These are phyloP conservation scores for Drosophila miranda DNA, from an alignment of 1,140 invertebrate species.

Conservation along the genomic window DNA sequence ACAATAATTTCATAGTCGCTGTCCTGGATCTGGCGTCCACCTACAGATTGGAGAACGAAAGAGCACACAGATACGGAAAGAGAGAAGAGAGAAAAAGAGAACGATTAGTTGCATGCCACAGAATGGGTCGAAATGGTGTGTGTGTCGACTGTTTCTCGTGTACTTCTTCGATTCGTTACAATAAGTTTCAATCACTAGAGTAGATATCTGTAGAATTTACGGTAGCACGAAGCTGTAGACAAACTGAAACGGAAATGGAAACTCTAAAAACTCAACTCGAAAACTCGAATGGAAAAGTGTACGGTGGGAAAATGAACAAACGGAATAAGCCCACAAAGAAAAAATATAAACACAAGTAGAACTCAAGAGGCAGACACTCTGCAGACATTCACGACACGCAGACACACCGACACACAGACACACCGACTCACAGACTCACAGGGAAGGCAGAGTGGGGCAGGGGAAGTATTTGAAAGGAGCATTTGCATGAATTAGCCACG, in stretches of 20 bases:
- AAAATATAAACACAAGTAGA: neutral
- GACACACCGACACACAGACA: conserved; percentile 5
- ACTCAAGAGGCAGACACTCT: no score
- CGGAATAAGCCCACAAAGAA: conserved; percentile 6
- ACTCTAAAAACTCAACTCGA: conserved; percentile 1
- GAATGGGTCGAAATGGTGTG: no score
- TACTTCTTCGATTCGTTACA: conserved; percentile 14
- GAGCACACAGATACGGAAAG: neutral
- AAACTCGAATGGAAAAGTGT: neutral
- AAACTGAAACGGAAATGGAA: conserved; percentile 16
- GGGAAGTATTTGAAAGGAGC: conserved; percentile 37
- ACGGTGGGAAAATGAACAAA: no score
- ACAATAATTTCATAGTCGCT: conserved; percentile 95
- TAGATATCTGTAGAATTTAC: conserved; percentile 48
- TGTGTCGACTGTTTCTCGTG: neutral
- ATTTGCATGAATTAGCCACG: no score
- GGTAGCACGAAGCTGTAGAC: conserved; percentile 40
- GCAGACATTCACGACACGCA: neutral
- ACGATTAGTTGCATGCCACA: conserved; percentile 4
- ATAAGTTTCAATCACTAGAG: conserved; percentile 37
- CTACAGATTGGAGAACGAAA: conserved; percentile 57
- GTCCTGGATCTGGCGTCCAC: conserved; percentile 85
- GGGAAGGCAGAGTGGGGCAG: neutral
- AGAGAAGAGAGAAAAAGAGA: conserved; percentile 1
- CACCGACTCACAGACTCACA: neutral